Conservation (phyloP, 2,888 invertebrate species). For the Ptilodon capucinus region DNA sequence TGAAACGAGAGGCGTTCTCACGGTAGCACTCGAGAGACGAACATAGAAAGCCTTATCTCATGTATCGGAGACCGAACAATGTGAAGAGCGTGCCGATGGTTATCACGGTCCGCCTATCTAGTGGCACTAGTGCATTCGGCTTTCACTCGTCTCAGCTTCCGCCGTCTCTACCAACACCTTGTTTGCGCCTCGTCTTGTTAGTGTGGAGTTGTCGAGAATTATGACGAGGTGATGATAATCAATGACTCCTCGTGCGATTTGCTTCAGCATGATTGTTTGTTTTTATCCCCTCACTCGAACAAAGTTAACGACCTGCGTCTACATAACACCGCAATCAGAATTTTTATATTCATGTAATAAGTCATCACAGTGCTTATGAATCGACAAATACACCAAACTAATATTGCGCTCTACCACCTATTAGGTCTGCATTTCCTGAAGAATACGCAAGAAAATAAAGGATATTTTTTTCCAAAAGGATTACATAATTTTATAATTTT, state of each 20-base stretch:
- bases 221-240: constrained; percentile 36
- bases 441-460: too few species aligned
- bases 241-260: constrained; percentile 22
- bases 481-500: too few species aligned
- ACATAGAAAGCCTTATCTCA: constrained; percentile 77
- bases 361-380: too few species aligned
- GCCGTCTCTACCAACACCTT: constrained; percentile 54
- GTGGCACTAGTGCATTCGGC: constrained; percentile 64
- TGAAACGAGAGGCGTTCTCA: constrained; percentile 64
- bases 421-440: too few species aligned
- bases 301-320: constrained; percentile 36
- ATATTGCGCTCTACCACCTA: too few species aligned
- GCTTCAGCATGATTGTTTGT: constrained; percentile 14
- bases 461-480: too few species aligned
- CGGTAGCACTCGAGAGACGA: constrained; percentile 71
- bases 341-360: too few species aligned
- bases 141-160: constrained; percentile 60
- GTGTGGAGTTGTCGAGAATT: constrained; percentile 47
- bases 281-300: constrained; percentile 2
- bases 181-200: constrained; percentile 58
- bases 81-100: constrained; percentile 74
- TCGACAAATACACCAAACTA: too few species aligned
- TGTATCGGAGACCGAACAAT: constrained; percentile 76
- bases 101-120: constrained; percentile 69
- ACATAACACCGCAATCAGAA: too few species aligned